Conservation (phyloP, 1,140 invertebrate species). For the Tribolium madens region DNA sequence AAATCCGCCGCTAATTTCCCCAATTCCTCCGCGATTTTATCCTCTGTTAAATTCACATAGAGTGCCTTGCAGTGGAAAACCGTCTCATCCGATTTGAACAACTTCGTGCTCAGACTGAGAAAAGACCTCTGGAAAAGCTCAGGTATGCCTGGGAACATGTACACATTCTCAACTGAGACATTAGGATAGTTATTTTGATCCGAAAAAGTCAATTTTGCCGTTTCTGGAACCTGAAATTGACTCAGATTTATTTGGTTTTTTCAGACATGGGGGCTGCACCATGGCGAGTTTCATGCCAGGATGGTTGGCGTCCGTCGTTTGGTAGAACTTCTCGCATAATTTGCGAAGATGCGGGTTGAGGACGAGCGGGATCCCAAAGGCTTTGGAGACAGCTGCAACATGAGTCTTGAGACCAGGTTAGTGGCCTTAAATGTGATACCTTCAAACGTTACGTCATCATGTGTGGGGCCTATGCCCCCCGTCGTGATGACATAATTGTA, state of each 20-base stretch:
- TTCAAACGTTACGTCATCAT: constrained; percentile 88
- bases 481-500: constrained; percentile 80
- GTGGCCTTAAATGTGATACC: constrained; percentile 64
- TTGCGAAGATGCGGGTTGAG: constrained; percentile 72
- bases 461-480: constrained; percentile 87
- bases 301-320: constrained; percentile 60
- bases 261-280: neutral
- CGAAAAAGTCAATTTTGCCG: constrained; percentile 66
- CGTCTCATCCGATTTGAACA: constrained; percentile 62
- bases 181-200: constrained; percentile 71
- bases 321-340: constrained; percentile 69
- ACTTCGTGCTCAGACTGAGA: constrained; percentile 59
- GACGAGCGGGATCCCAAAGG: constrained; percentile 74
- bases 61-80: constrained; percentile 66
- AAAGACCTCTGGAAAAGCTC: constrained; percentile 75
- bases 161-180: constrained; percentile 79
- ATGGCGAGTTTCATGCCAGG: constrained; percentile 68
- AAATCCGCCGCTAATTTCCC: constrained; percentile 66
- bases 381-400: constrained; percentile 73
- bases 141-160: constrained; percentile 84
- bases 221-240: constrained; percentile 66
- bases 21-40: constrained; percentile 66
- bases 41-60: constrained; percentile 67
- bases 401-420: neutral
- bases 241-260: constrained; percentile 8